A percentile compares a stretch with the other conserved stretches of the same genome.
phyloP scores from a whole-genome alignment of 2,797 vertebrate species.

The Serranus cabrilla region DNA sequence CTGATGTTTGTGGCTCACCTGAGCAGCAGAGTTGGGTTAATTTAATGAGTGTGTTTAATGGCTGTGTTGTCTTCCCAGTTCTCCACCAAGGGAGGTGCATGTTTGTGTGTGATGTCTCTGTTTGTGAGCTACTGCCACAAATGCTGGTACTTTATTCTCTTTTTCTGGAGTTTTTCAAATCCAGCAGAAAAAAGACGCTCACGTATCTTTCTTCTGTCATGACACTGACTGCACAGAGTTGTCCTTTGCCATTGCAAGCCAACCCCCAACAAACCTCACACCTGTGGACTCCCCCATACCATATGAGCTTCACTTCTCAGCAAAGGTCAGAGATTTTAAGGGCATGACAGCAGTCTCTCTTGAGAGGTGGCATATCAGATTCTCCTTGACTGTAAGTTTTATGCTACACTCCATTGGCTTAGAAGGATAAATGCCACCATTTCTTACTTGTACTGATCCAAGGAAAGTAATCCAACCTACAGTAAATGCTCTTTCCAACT shows the following conservation, averaged over 20 bases:
- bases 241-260: neutral
- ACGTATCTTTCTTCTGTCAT: neutral
- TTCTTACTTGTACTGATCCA: constrained; percentile 7
- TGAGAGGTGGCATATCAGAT: constrained; percentile 6
- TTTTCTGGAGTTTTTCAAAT: neutral
- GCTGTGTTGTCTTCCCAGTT: neutral
- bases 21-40: constrained; percentile 5
- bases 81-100: neutral
- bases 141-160: neutral
- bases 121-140: constrained; percentile 3
- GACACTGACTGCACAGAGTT: neutral
- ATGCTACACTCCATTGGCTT: neutral
- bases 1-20: constrained; percentile 5
- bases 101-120: neutral
- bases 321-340: constrained; percentile 17
- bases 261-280: neutral
- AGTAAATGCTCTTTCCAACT: neutral
- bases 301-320: constrained; percentile 7
- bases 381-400: neutral
- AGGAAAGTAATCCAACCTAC: neutral
- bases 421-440: neutral
- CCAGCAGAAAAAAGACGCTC: neutral
- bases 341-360: neutral
- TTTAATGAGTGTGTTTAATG: neutral
- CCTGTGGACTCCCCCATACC: neutral